Conservation (phyloP, 2,797 vertebrate genomes). For the Schizothorax lantsangensis region DNA sequence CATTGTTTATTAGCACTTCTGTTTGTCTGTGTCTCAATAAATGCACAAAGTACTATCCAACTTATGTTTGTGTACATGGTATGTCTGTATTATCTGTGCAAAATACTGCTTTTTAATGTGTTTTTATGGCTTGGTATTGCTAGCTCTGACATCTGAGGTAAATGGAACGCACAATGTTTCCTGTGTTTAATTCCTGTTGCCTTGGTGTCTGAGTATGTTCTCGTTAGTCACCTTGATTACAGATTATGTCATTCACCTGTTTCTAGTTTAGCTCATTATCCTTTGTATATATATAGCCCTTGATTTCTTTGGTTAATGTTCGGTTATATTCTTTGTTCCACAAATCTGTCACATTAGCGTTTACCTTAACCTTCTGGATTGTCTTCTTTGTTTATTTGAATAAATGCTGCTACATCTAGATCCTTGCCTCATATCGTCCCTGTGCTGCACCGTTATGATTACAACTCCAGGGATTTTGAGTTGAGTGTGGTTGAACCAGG, state of each 20-base stretch:
- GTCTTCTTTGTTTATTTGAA: neutral
- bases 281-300: neutral
- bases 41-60: neutral
- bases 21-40: neutral
- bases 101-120: neutral
- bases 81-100: neutral
- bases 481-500: neutral
- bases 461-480: neutral
- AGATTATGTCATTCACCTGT: neutral
- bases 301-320: constrained; percentile 1
- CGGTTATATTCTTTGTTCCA: neutral
- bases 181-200: neutral
- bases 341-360: neutral
- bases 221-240: neutral
- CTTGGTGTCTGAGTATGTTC: neutral
- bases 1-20: neutral
- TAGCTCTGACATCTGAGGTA: neutral
- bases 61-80: neutral
- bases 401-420: neutral
- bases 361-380: neutral
- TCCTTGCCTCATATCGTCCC: neutral
- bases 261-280: neutral
- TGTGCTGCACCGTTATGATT: neutral
- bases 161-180: neutral
- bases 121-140: neutral